These are phyloP conservation scores for Festucalex cinctus DNA, from an alignment of 2,113 vertebrate species.

Conservation along the genomic window DNA sequence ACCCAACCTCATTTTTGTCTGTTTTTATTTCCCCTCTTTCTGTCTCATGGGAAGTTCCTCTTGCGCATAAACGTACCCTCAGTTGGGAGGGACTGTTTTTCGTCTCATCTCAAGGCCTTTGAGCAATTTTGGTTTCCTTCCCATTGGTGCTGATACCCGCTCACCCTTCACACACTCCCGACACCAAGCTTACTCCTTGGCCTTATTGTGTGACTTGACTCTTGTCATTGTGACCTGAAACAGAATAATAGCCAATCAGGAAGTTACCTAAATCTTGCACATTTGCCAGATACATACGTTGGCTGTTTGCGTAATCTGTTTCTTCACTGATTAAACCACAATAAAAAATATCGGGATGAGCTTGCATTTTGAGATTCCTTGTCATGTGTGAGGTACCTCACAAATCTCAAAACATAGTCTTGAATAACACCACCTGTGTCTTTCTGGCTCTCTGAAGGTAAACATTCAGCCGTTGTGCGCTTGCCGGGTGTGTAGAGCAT, in stretches of 20 bases:
- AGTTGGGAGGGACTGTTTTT: conserved; percentile 7
- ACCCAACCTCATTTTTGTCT: neutral
- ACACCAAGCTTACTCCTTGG: neutral
- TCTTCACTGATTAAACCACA: too few relatives aligned
- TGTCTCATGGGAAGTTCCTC: conserved; percentile 49
- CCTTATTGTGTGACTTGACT: neutral
- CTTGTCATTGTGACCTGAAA: too few relatives aligned
- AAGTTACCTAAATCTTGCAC: too few relatives aligned
- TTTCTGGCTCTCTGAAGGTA: conserved; percentile 7
- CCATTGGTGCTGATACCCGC: conserved; percentile 19
- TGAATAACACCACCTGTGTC: conserved; percentile 22
- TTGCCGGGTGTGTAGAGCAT: conserved; percentile 1
- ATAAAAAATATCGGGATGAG: too few relatives aligned
- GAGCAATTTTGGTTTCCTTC: conserved; percentile 15
- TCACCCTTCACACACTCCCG: conserved; percentile 5
- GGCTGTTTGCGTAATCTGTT: too few relatives aligned
- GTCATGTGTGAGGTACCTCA: too few relatives aligned
- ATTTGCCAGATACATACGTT: too few relatives aligned
- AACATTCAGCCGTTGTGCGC: neutral
- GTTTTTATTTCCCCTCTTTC: conserved; percentile 7
- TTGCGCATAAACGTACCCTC: conserved; percentile 37
- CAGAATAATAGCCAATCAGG: too few relatives aligned
- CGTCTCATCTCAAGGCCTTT: neutral
- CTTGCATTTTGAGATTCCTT: too few relatives aligned
- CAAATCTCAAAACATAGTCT: conserved; percentile 14